Evolutionary conservation across 1,140 invertebrate species (phyloP).

Genomic region (Drosophila kepulauana): DNA sequence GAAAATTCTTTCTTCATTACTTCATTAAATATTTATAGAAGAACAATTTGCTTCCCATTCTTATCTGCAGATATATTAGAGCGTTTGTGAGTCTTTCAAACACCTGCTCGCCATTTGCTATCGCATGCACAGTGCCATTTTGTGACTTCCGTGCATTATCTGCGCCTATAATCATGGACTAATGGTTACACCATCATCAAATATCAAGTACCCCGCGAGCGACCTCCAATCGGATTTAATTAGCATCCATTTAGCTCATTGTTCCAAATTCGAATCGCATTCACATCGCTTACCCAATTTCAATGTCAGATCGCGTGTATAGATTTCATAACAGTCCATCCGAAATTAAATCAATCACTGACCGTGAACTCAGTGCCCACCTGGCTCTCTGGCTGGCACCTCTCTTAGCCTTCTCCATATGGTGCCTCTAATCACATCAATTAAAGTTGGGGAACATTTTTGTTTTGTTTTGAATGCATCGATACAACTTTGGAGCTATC

Average conservation of each 20-base stretch:
- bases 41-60: not conserved
- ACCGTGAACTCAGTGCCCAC: constrained; percentile 54
- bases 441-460: constrained; percentile 1
- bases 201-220: not conserved
- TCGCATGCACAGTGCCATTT: not conserved
- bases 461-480: not conserved
- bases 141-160: not conserved
- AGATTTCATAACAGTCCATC: constrained; percentile 52
- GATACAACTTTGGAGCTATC: constrained; percentile 12
- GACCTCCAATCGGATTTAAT: constrained; percentile 12
- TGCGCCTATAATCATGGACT: constrained; percentile 3
- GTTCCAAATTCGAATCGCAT: constrained; percentile 49
- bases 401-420: not conserved
- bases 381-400: not conserved
- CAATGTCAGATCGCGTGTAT: constrained; percentile 69
- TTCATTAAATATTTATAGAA: not conserved
- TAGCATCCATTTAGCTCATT: constrained; percentile 46
- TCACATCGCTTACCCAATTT: constrained; percentile 62
- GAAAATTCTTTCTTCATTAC: too few species aligned
- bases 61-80: not conserved
- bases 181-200: constrained; percentile 12
- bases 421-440: constrained; percentile 12
- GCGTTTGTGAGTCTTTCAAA: not conserved
- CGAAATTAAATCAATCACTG: constrained; percentile 74
- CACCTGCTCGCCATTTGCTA: not conserved